These are phyloP conservation scores for Lordiphosa stackelbergi DNA, from an alignment of 1,140 invertebrate genomes.

Conservation along the genomic window DNA sequence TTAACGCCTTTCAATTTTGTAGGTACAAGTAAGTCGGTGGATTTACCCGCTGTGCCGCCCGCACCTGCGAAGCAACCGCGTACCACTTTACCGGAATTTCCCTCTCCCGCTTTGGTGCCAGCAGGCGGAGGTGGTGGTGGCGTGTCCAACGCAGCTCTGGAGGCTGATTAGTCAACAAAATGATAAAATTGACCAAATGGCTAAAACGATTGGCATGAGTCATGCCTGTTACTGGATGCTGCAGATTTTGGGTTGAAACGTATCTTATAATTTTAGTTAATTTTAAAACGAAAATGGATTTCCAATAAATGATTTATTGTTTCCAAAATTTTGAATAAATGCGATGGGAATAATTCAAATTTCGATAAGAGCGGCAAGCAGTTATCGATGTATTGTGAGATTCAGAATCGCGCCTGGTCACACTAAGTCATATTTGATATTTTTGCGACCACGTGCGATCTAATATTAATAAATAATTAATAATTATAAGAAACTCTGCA, in stretches of 20 bases:
- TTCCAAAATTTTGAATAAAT: too few species aligned
- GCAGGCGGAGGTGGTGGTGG: constrained; percentile 20
- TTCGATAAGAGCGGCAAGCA: too few species aligned
- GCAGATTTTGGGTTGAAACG: not conserved
- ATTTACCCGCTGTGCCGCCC: constrained; percentile 59
- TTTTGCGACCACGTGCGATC: too few species aligned
- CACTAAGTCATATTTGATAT: too few species aligned
- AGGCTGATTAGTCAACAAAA: constrained; percentile 40
- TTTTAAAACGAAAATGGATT: too few species aligned
- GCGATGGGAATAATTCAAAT: too few species aligned
- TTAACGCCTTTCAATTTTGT: constrained; percentile 2
- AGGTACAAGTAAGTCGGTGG: constrained; percentile 64
- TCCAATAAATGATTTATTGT: too few species aligned
- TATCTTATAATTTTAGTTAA: constrained; percentile 7
- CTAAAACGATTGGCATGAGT: constrained; percentile 26
- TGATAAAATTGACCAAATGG: constrained; percentile 19
- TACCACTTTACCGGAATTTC: constrained; percentile 51
- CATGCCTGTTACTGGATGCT: constrained; percentile 6
- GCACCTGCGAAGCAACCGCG: constrained; percentile 38
- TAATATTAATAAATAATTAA: too few species aligned
- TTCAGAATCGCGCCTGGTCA: too few species aligned
- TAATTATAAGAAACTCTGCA: too few species aligned
- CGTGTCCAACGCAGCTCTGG: constrained; percentile 44
- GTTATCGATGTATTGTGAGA: too few species aligned
- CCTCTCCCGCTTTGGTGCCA: constrained; percentile 13